Conservation (phyloP, 2,888 invertebrate species). For the Vesta saturnalis region DNA sequence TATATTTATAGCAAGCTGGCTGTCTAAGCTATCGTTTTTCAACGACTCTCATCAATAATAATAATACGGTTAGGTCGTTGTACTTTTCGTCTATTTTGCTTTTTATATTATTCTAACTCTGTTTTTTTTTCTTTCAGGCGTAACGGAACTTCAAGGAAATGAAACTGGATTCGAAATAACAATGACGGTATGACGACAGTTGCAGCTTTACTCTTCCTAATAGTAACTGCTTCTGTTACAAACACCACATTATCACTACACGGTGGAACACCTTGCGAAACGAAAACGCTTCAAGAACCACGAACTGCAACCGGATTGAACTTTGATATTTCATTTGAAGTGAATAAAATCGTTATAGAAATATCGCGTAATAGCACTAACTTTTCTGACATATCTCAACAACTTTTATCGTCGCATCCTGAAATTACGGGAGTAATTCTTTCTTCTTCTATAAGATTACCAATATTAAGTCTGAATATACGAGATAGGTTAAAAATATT, state of each 20-base stretch:
- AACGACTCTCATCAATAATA: no score
- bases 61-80: no score
- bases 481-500: conserved; percentile 53
- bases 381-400: conserved; percentile 58
- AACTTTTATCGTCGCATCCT: conserved; percentile 64
- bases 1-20: no score
- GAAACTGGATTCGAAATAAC: conserved; percentile 40
- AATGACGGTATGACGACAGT: conserved; percentile 61
- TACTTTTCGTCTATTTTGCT: no score
- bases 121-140: conserved; percentile 47
- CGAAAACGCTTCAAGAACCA: conserved; percentile 53
- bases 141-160: conserved; percentile 39
- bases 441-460: conserved; percentile 55
- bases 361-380: conserved; percentile 41
- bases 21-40: no score
- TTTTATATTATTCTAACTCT: neutral
- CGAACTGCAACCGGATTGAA: conserved; percentile 57
- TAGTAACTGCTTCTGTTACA: conserved; percentile 64
- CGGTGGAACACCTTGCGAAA: conserved; percentile 49
- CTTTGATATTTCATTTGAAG: conserved; percentile 47
- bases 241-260: conserved; percentile 54
- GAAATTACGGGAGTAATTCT: conserved; percentile 58
- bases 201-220: conserved; percentile 58
- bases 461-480: conserved; percentile 53
- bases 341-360: conserved; percentile 45